phyloP scores from a whole-genome alignment of 2,113 vertebrate genomes.

The Engystomops pustulosus region DNA sequence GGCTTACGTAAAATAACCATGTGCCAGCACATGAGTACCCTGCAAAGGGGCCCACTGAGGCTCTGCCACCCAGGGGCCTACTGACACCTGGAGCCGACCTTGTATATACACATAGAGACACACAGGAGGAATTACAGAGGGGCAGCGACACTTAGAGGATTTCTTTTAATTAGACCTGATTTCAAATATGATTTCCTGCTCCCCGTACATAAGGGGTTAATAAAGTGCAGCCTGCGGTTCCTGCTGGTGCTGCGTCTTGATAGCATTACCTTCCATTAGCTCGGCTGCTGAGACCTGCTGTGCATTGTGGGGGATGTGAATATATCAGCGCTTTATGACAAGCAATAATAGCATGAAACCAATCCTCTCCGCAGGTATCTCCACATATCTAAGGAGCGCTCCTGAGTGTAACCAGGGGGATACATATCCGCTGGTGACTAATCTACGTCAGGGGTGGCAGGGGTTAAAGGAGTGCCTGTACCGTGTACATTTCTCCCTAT shows the following conservation, averaged over 20 bases:
- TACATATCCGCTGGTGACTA: not conserved
- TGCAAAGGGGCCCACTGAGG: no score
- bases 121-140: no score
- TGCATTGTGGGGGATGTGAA: conserved; percentile 39
- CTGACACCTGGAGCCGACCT: no score
- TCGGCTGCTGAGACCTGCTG: conserved; percentile 26
- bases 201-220: not conserved
- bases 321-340: conserved; percentile 26
- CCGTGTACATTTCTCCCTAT: not conserved
- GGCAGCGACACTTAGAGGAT: no score
- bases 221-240: not conserved
- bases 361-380: conserved; percentile 15
- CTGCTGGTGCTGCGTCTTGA: not conserved
- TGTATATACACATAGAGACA: no score
- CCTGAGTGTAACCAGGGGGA: conserved; percentile 18
- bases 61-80: no score
- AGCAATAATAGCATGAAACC: not conserved
- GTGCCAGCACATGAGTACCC: no score
- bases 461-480: not conserved
- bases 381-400: conserved; percentile 16
- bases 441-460: no score
- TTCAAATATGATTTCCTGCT: no score
- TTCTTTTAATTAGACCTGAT: no score
- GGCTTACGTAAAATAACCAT: no score
- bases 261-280: conserved; percentile 35